Base-by-base conservation (phyloP, 2,113 vertebrate genomes). In the Brachyhypopomus occidentalis region DNA sequence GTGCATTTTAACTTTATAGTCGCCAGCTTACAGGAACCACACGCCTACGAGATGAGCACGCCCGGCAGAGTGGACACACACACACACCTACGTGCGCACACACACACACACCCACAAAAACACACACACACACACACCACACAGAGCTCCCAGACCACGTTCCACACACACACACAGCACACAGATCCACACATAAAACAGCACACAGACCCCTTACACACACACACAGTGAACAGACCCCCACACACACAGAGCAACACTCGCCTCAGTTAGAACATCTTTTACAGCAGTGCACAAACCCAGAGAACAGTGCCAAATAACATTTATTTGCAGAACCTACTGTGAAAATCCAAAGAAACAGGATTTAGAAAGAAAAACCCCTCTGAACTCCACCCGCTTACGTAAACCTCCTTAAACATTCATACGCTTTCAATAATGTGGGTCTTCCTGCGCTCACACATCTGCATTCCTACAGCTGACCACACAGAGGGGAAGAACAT, bases 1-100 rank as follows among this genome's bases (percentile, higher is more conserved):
- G 87, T 83, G 86, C 88, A 86, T 88, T 90, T 88, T 41, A 86
- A 87, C 80, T 91, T 90, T 93, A 92, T 86, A 83, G 89, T 84
- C 87, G 83, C 87, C 83, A 83, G 85, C 90, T 89, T 82, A 78
- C 84, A 88, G 79, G 86, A 91, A 91, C 91, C 90, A 36, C 89
- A 90, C 60, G 30, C 30, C 30, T 3, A 30, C 30, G 30, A 30
- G 30, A 30, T 30, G 30, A 30, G 30, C 30, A 1, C 30, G 6
- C 58, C 82, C 87, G 84, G 85, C 4, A 36, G 84, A 83, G 85
- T 87, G 84, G 86, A 84, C 59, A 17, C 25, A 27, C 48, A 58
- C 16, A 25, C 75, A 38, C n/a, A 60, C 58, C 17, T 3, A 30
- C 30, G 3, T 1, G 30, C 30, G 2, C 30, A 1, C 25, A 27